phyloP scores from a whole-genome alignment of 92 coral and sea anemone genomes.

The Paragorgia papillata region DNA sequence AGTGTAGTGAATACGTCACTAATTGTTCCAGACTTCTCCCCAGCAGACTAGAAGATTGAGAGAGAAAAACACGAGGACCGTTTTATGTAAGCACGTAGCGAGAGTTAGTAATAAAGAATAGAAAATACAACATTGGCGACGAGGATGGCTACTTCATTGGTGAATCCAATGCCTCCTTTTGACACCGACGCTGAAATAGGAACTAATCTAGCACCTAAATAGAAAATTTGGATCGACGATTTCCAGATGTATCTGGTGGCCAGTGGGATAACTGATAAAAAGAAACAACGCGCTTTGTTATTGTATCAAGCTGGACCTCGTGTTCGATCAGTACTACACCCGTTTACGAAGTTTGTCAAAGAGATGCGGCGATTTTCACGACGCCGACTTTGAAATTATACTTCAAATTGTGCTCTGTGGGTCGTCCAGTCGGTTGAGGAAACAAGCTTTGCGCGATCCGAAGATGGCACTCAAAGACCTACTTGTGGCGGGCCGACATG shows the following conservation, averaged over 20 bases:
- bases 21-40: too few species aligned
- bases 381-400: too few species aligned
- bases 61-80: too few species aligned
- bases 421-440: not conserved
- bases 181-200: constrained; percentile 4
- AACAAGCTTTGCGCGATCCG: too few species aligned
- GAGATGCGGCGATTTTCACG: not conserved
- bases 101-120: too few species aligned
- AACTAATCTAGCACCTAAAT: not conserved
- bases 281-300: not conserved
- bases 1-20: too few species aligned
- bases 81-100: too few species aligned
- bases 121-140: too few species aligned
- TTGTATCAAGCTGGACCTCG: not conserved
- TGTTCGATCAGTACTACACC: constrained; percentile 1
- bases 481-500: not conserved
- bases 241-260: constrained; percentile 2
- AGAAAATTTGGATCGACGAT: constrained; percentile 3
- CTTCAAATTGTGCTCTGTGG: not conserved
- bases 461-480: constrained; percentile 4
- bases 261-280: not conserved
- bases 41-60: too few species aligned
- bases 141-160: too few species aligned
- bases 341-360: not conserved
- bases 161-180: constrained; percentile 3